Base-by-base conservation (phyloP, 1,140 invertebrate species). In the Bradysia coprophila region DNA sequence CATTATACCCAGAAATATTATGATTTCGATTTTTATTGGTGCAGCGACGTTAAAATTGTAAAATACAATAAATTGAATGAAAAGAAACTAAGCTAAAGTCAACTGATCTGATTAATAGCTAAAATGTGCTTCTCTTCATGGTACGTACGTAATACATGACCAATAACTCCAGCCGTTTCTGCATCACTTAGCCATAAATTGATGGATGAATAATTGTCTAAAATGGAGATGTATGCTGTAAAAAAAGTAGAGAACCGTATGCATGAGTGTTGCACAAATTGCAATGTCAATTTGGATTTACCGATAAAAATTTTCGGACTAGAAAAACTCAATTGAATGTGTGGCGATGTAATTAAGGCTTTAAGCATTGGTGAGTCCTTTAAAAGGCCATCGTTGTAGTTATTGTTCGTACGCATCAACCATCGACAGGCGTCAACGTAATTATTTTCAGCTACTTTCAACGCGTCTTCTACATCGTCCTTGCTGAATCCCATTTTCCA, bases 111-210 rank as follows among this genome's bases (percentile, higher is more conserved):
- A 56, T 51, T 56, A 46, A 61, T 60, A 48, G 57, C 57, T 43
- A 59, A 46, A 41, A 58, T 55, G 50, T 60, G 57, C 49, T 61
- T 61, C 46, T 60, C 58, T 49, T 61, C 58, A 41, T 61, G 58
- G 46, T 61, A 61, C 48, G 56, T 61, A 43, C 59, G 53, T 46
- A 61, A 50, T 49, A 61, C 57, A 54, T 60, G 55, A 51, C 56
- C 53, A 45, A 61, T 57, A 39, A 60, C 49, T 24, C 53, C 56
- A 41, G 51, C 57, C 41, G 57, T 57, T 40, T 61, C 58, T 48
- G 50, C 57, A 44, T 61, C 58, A 46, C 54, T 54, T 23, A 58
- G 51, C 55, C 56, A 60, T 31, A 60, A 54, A 40, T 54, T 51
- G 47, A 61, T 56, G 10, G 57, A 52, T 45, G 57, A 52, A 49